Evolutionary conservation across 2,113 vertebrate species (phyloP), one percentile per base, ranked within the genome.

Genomic region (Gasterosteus nipponicus): DNA sequence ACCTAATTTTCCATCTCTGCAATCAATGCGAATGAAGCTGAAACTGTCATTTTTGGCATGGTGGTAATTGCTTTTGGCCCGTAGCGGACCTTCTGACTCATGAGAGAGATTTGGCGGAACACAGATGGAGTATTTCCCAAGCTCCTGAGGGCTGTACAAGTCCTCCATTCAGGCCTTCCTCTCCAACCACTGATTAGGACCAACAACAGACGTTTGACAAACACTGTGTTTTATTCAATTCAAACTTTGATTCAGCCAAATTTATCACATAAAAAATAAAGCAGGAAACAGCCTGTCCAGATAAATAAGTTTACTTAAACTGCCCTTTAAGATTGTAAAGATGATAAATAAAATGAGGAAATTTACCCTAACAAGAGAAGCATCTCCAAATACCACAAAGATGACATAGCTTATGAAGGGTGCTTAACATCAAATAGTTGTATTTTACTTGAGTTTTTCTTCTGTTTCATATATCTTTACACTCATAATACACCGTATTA

Each of bases 41-140:
- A 94, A 95, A 92, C 92, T 92, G 94, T 96, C 93, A 92, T 92
- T 94, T 95, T 95, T 97, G 96, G 96, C 95, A 80, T 75, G 70
- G 75, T 44, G 84, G 92, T 93, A 94, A 96, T 96, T 97, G 89
- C 88, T 93, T 95, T 96, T 96, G 96, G 96, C 95, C 90, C 69
- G 46, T 83, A 80, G 91, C 59, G 58, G 70, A 87, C 54, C 38
- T 77, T 81, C 62, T 96, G 96, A 96, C 92, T 97, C 95, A 96
- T 94, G 89, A 90, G 93, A 94, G 94, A 95, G 92, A 92, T 94
- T 89, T 90, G 90, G 90, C 91, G 89, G 92, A 93, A 91, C 91
- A 94, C 93, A 95, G 89, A 94, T 94, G 92, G 91, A 94, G 93
- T 91, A 92, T 95, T 94, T 94, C 90, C 84, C 88, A 88, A 92